Evolutionary conservation across 2,113 vertebrate species (phyloP).

Genomic region (Pterocles gutturalis): DNA sequence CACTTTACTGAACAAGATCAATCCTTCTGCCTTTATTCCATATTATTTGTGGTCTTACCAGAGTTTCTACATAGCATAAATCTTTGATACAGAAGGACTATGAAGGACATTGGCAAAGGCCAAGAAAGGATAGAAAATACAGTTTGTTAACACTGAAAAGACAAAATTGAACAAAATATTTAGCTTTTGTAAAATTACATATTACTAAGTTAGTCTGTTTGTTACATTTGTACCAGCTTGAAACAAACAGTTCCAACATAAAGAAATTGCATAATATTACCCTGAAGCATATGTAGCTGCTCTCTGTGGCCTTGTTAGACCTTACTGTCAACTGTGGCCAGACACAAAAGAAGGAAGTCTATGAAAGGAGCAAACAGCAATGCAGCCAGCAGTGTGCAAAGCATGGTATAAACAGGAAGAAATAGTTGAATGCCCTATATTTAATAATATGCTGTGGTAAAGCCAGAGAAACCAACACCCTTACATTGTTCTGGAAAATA

Average conservation of each 20-base stretch:
- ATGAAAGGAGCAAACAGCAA: not conserved
- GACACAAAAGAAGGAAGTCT: not conserved
- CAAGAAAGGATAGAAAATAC: not conserved
- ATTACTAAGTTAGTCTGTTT: not conserved
- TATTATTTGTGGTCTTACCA: not conserved
- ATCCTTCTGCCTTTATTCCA: not conserved
- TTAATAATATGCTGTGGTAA: not conserved
- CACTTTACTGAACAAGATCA: not conserved
- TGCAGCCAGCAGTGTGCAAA: not conserved
- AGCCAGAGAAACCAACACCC: not conserved
- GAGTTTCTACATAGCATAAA: not conserved
- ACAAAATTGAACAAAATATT: not conserved
- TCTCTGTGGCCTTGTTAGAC: not conserved
- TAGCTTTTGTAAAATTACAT: not conserved
- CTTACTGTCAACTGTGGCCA: not conserved
- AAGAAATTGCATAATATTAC: not conserved
- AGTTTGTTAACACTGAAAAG: not conserved
- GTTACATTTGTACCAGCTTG: not conserved
- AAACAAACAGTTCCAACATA: not conserved
- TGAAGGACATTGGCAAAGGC: not conserved
- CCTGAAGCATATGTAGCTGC: not conserved
- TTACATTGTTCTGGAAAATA: not conserved
- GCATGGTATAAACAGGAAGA: not conserved
- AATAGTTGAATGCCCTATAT: not conserved
- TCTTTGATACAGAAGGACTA: not conserved